phyloP scores from a whole-genome alignment of 2,113 vertebrate genomes.

The Furnarius figulus region DNA sequence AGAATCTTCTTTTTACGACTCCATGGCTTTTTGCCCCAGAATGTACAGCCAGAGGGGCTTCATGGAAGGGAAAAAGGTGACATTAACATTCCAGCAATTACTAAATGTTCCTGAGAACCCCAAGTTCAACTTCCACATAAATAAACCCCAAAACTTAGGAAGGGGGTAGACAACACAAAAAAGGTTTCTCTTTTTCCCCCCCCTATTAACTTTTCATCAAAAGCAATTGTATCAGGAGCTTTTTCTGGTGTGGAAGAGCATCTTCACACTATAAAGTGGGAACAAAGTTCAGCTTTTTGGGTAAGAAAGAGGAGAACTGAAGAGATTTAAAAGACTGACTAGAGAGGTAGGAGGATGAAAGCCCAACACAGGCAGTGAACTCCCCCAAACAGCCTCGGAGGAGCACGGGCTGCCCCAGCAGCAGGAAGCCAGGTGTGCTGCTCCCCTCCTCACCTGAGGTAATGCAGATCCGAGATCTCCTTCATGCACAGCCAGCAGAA shows the following conservation, averaged over 20 bases:
- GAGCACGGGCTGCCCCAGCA: background rate
- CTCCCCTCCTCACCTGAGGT: constrained; percentile 88
- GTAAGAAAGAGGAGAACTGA: background rate
- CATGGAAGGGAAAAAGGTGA: background rate
- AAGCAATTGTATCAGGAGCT: background rate
- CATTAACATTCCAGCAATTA: background rate
- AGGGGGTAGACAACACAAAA: background rate
- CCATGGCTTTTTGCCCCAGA: constrained; percentile 99
- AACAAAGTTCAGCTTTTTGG: background rate
- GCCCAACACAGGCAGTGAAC: rapidly evolving
- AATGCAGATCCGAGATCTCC: constrained; percentile 99
- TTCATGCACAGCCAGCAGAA: constrained; percentile 99
- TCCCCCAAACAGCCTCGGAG: rapidly evolving
- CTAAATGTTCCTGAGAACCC: background rate
- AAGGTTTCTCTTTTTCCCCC: background rate
- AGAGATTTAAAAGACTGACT: rapidly evolving
- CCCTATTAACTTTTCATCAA: background rate
- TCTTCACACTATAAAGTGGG: rapidly evolving
- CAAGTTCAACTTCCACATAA: background rate
- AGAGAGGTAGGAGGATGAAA: background rate
- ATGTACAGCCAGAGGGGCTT: constrained; percentile 96
- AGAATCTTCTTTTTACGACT: constrained; percentile 99
- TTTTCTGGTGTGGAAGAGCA: background rate
- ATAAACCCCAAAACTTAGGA: background rate
- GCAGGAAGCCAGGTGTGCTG: background rate